Conservation (phyloP, 2,888 invertebrate species). For the Yponomeuta plumbellus region DNA sequence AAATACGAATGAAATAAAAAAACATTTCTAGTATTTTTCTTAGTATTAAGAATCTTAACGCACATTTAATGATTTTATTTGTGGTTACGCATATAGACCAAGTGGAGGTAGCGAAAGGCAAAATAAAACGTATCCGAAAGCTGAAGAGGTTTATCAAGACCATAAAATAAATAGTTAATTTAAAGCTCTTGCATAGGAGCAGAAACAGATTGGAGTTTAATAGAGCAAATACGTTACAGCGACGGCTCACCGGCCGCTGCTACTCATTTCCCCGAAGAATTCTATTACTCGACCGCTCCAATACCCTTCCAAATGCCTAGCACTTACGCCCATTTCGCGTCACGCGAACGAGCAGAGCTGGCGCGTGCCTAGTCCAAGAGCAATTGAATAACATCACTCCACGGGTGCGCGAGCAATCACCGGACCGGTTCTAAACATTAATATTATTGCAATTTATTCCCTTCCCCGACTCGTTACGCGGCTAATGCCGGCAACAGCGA, state of each 20-base stretch:
- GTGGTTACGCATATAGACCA: too few species aligned
- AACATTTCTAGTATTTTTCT: too few species aligned
- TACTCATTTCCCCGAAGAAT: not conserved
- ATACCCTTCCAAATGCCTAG: not conserved
- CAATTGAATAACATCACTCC: constrained; percentile 53
- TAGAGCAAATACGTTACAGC: not conserved
- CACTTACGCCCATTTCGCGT: not conserved
- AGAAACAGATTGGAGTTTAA: too few species aligned
- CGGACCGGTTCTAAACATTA: constrained; percentile 47
- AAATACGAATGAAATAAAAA: too few species aligned
- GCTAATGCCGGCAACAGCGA: constrained; percentile 13
- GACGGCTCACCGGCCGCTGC: not conserved
- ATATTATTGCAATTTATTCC: constrained; percentile 61
- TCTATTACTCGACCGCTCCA: not conserved
- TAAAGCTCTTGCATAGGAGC: too few species aligned
- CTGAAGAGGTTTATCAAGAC: too few species aligned
- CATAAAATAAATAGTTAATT: too few species aligned
- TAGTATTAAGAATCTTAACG: too few species aligned
- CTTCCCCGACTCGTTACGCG: constrained; percentile 37
- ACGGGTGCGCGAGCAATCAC: constrained; percentile 40
- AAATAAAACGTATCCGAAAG: too few species aligned
- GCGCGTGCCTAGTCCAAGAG: constrained; percentile 19
- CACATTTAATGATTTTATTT: too few species aligned
- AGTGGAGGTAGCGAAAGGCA: too few species aligned
- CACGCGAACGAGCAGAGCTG: constrained; percentile 6